Percentiles rank a stretch among this genome's conserved stretches.
These are phyloP conservation scores for Todiramphus chloris DNA, from an alignment of 2,113 vertebrate species.

Conservation along the genomic window DNA sequence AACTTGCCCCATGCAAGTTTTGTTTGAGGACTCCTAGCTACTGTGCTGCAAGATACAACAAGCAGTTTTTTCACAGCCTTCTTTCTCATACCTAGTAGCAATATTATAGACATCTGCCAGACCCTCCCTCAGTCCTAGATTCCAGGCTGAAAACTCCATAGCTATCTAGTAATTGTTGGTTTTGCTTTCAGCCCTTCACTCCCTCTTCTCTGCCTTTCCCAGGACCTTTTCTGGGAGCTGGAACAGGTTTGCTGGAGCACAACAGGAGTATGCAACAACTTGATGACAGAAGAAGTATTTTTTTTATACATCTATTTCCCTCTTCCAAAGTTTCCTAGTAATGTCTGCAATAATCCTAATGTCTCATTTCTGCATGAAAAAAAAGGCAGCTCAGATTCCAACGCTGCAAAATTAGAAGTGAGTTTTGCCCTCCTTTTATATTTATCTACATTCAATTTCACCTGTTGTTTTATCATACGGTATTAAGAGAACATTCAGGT, in stretches of 20 bases:
- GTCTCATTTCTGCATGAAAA: neutral
- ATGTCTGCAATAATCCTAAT: neutral
- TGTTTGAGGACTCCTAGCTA: neutral
- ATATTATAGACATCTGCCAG: neutral
- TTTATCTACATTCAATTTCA: neutral
- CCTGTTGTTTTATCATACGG: neutral
- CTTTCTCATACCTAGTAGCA: neutral
- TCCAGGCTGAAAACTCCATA: neutral
- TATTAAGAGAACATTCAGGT: neutral
- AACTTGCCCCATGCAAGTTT: neutral
- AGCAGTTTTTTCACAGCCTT: neutral
- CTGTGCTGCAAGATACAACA: neutral
- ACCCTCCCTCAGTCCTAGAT: neutral
- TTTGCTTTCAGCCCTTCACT: neutral
- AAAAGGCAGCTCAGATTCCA: neutral
- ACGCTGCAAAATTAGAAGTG: neutral
- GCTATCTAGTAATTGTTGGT: neutral
- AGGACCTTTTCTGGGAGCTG: neutral
- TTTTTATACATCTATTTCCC: neutral
- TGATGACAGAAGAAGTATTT: neutral
- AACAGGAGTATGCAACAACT: neutral
- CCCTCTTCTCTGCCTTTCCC: neutral
- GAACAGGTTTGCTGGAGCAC: neutral
- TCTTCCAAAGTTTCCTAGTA: neutral
- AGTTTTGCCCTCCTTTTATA: neutral